Evolutionary conservation across 2,113 vertebrate genomes (phyloP).

Genomic region (Sinocyclocheilus anshuiensis): DNA sequence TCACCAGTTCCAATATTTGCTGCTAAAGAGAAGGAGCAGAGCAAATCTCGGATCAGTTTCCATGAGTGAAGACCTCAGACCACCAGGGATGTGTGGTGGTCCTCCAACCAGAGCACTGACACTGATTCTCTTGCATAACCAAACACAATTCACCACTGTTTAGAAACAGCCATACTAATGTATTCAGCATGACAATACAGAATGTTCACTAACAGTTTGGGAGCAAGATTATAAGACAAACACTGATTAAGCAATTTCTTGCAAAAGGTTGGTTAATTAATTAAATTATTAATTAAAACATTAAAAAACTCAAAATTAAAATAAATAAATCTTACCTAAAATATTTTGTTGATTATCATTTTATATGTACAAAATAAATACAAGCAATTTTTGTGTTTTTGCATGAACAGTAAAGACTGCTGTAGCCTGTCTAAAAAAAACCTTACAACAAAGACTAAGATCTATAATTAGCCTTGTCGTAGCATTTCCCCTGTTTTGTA

Average conservation of each 20-base stretch:
- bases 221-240: background rate
- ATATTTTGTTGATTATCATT: background rate
- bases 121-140: background rate
- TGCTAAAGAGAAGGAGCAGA: background rate
- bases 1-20: background rate
- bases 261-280: too few relatives aligned
- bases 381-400: background rate
- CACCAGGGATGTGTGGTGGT: background rate
- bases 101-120: background rate
- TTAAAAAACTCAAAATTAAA: background rate
- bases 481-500: background rate
- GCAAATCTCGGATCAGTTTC: constrained; percentile 3
- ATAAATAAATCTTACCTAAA: background rate
- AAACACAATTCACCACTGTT: background rate
- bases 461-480: background rate
- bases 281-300: too few relatives aligned
- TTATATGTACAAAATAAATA: background rate
- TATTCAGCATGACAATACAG: background rate
- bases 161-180: background rate
- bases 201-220: background rate
- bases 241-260: background rate
- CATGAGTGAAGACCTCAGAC: background rate
- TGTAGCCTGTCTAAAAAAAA: background rate
- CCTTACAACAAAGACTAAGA: background rate
- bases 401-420: background rate